Conservation (phyloP, 2,797 vertebrate genomes). For the Artibeus jamaicensis region DNA sequence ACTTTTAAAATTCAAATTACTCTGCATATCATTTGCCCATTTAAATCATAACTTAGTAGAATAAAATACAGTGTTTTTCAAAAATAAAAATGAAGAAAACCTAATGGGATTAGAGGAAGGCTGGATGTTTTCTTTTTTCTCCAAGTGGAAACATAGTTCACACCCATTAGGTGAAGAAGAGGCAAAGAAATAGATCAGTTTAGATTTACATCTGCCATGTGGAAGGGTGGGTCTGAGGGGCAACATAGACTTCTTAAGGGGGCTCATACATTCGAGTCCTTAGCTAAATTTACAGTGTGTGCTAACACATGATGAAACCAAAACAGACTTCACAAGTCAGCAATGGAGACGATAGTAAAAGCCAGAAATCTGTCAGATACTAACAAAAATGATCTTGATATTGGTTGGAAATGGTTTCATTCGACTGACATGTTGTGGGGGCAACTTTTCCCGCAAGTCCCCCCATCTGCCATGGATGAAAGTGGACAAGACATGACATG, state of each 20-base stretch:
- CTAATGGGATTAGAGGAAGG: not conserved
- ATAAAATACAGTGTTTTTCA: not conserved
- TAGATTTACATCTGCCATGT: not conserved
- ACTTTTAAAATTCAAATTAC: constrained; percentile 7
- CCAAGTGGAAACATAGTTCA: not conserved
- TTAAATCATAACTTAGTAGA: not conserved
- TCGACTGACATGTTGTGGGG: not conserved
- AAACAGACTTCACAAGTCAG: not conserved
- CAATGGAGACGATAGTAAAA: not conserved
- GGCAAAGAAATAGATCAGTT: not conserved
- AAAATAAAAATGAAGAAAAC: not conserved
- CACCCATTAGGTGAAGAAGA: not conserved
- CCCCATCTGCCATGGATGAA: too few species aligned
- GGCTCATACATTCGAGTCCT: not conserved
- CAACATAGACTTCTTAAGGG: not conserved
- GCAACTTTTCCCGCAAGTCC: too few species aligned
- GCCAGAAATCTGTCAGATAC: not conserved
- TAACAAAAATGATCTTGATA: not conserved
- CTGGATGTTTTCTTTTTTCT: not conserved
- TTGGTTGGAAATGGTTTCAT: not conserved
- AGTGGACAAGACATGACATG: too few species aligned
- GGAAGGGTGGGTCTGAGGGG: not conserved
- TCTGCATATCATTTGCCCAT: not conserved
- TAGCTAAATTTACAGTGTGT: not conserved
- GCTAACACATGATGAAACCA: not conserved